Conservation (phyloP, 1,140 invertebrate genomes). For the Druon quercuslanigerum region DNA sequence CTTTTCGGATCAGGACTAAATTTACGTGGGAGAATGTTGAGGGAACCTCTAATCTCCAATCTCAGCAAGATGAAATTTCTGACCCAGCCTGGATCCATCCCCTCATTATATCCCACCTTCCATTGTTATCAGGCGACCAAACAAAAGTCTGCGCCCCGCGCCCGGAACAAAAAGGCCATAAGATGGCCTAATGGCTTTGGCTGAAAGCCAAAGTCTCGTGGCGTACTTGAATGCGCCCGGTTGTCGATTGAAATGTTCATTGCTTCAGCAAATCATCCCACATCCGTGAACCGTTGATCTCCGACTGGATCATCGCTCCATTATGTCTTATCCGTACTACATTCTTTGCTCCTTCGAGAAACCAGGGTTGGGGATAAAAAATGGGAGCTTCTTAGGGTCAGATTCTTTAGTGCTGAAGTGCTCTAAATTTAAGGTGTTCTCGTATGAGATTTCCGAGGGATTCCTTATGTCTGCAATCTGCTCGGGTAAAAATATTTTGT, state of each 20-base stretch:
- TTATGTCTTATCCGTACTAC: conserved; percentile 25
- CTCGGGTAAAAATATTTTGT: no score
- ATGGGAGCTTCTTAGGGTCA: no score
- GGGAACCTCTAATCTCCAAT: no score
- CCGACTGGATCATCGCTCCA: conserved; percentile 22
- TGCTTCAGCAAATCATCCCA: conserved; percentile 55
- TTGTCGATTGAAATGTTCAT: conserved; percentile 61
- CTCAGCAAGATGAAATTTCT: background rate
- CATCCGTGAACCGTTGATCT: conserved; percentile 15
- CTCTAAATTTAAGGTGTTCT: no score
- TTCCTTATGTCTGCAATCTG: no score
- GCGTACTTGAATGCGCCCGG: conserved; percentile 44
- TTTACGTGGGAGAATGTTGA: no score
- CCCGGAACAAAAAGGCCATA: conserved; percentile 59
- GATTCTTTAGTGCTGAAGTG: no score
- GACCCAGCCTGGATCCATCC: background rate
- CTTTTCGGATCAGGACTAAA: no score
- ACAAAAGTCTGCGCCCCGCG: conserved; percentile 62
- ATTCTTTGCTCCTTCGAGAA: background rate
- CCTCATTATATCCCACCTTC: conserved; percentile 64
- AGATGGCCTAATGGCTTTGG: conserved; percentile 67
- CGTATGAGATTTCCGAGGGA: no score
- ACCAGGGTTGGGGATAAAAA: background rate
- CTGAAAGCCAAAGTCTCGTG: conserved; percentile 59
- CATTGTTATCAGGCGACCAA: conserved; percentile 67